These are phyloP conservation scores for Megatriorchis doriae DNA, from an alignment of 2,113 vertebrate genomes.

Conservation along the genomic window DNA sequence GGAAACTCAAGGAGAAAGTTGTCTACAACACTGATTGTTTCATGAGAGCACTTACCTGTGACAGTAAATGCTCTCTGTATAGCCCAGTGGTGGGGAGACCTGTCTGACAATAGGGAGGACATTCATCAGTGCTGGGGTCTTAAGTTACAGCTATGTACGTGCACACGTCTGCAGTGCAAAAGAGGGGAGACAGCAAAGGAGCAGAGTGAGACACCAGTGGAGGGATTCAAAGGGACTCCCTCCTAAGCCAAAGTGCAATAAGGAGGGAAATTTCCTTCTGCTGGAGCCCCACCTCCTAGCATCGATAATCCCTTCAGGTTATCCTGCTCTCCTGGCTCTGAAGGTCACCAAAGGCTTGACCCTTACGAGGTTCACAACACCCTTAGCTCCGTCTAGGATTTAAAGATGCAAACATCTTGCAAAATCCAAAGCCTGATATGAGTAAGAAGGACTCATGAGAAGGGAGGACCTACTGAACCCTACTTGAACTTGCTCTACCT, in stretches of 20 bases:
- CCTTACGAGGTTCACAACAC: background rate
- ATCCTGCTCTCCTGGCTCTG: background rate
- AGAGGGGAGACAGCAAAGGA: background rate
- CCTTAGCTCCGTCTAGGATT: background rate
- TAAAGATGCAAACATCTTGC: background rate
- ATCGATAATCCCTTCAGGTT: fast-evolving
- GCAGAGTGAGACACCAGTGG: background rate
- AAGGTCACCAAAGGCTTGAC: background rate
- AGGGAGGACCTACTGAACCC: background rate
- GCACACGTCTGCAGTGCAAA: fast-evolving
- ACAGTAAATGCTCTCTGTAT: background rate
- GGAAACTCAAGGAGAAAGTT: background rate
- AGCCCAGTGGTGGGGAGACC: background rate
- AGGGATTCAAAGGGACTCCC: background rate
- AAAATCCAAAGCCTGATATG: background rate
- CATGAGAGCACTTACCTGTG: background rate
- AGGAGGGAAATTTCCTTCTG: background rate
- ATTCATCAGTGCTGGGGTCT: background rate
- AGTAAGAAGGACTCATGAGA: background rate
- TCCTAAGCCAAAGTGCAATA: background rate
- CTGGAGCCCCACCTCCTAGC: background rate
- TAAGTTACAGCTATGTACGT: background rate
- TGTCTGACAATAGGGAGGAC: background rate
- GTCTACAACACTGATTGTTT: background rate
- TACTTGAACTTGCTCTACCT: background rate